These are phyloP conservation scores for Heteromurus nitidus DNA, from an alignment of 2,888 invertebrate genomes.

Conservation along the genomic window DNA sequence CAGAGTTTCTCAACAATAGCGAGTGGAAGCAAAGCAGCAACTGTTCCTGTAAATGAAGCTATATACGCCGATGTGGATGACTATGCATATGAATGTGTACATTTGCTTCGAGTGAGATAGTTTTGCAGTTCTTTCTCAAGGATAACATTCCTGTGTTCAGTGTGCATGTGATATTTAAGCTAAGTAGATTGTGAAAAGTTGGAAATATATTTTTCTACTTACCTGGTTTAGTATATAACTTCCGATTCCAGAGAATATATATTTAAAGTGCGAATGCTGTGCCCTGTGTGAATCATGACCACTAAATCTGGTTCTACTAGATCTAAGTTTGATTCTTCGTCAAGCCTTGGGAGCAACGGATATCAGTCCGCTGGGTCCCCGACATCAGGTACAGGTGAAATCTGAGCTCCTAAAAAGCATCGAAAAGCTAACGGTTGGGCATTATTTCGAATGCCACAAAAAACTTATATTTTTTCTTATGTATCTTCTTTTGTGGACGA, in stretches of 20 bases:
- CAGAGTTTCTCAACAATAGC: slow-evolving; percentile 51
- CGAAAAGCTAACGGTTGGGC: too few relatives aligned
- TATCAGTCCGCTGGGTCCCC: slow-evolving; percentile 55
- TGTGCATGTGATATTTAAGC: slow-evolving; percentile 1
- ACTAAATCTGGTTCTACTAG: slow-evolving; percentile 48
- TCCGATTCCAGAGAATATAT: neutral
- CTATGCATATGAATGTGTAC: neutral
- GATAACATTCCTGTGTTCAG: neutral
- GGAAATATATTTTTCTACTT: neutral
- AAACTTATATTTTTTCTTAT: too few relatives aligned
- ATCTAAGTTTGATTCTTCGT: slow-evolving; percentile 60
- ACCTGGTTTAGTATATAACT: neutral
- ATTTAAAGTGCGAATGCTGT: neutral
- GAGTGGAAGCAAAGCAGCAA: neutral
- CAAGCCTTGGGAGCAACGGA: slow-evolving; percentile 61
- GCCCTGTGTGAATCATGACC: slow-evolving; percentile 35
- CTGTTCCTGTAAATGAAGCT: too few relatives aligned
- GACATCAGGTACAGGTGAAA: slow-evolving; percentile 27
- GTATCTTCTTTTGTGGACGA: too few relatives aligned
- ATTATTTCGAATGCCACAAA: too few relatives aligned
- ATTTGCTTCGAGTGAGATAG: slow-evolving; percentile 31
- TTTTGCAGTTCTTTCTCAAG: slow-evolving; percentile 13
- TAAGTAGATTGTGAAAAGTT: neutral
- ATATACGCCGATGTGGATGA: neutral
- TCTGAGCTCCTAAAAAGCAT: too few relatives aligned